Evolutionary conservation across 2,888 invertebrate species (phyloP), one percentile per base, ranked within the genome.

Genomic region (Hydropsyche betteni): DNA sequence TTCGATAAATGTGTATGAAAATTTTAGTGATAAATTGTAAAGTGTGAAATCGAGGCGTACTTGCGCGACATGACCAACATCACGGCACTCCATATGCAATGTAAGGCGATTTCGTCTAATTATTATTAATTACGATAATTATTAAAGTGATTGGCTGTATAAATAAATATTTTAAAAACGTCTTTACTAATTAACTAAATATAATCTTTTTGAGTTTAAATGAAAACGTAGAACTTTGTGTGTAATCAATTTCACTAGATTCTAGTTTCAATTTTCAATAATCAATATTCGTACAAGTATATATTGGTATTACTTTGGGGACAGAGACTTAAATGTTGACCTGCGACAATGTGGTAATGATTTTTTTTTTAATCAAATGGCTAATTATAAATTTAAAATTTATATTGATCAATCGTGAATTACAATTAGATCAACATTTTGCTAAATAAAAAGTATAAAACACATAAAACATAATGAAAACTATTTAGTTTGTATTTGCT

Each of bases 71-170:
- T n/a, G 64, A 64, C 64, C 64, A 64, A 64, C 34, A 69, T 52
- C n/a, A 8, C 58, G 24, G 64, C 36, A 64, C 74, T 76, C 77
- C 79, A 77, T 79, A 77, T 77, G 74, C 69, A 77, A 79, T 76
- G 79, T 79, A 79, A 79, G 79, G 79, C 79, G 79, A 79, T 79
- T 79, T 79, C 79, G 79, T 75, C 79, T 79, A 79, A 77, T 76
- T 52, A 69, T 53, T 64, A 74, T 79, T 71, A 75, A 74, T 77
- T 77, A 76, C 69, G 52, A 77, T 72, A 70, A 69, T 72, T 38
- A 69, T 14, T 69, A 71, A 75, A 75, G 64, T 36, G 64, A 76
- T 77, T 78, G 78, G 76, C 78, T 78, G 78, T 78, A 64, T 64
- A 78, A 78, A 77, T 70, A 76, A 73, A 75, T 71, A 79, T 75